These are phyloP conservation scores for Osmoderma eremita DNA, from an alignment of 2,888 invertebrate genomes.

Conservation along the genomic window DNA sequence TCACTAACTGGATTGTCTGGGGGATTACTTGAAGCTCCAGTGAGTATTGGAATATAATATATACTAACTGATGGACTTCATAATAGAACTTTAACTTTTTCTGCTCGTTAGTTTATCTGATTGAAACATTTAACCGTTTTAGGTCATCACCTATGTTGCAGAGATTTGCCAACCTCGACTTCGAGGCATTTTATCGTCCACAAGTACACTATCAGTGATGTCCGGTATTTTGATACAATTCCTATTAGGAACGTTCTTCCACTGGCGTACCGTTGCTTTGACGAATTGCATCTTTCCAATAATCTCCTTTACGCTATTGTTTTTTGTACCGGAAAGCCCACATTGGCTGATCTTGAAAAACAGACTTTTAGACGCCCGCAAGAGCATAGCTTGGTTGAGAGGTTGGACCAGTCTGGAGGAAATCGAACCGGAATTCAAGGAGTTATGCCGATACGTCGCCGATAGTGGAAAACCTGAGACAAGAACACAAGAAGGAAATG, in stretches of 20 bases:
- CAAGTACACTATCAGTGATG: conserved; percentile 80
- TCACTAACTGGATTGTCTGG: conserved; percentile 80
- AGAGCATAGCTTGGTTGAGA: conserved; percentile 79
- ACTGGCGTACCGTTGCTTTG: conserved; percentile 78
- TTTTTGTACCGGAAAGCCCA: conserved; percentile 83
- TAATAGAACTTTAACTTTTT: no score
- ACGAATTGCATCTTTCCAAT: conserved; percentile 74
- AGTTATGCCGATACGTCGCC: conserved; percentile 58
- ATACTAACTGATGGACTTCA: no score
- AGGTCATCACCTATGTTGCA: conserved; percentile 85
- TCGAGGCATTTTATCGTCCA: conserved; percentile 78
- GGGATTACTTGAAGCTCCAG: conserved; percentile 83
- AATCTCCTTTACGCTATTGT: conserved; percentile 72
- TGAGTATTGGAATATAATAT: conserved; percentile 65
- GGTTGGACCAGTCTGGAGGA: conserved; percentile 76
- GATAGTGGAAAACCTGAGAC: conserved; percentile 43
- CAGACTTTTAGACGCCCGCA: conserved; percentile 73
- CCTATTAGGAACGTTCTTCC: conserved; percentile 75
- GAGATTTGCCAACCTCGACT: conserved; percentile 85
- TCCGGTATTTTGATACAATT: conserved; percentile 81
- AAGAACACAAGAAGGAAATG: conserved; percentile 40
- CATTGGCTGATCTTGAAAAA: conserved; percentile 80
- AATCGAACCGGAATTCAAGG: conserved; percentile 71
- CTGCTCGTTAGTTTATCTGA: background rate
- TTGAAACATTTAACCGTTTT: conserved; percentile 17